Conservation (phyloP, 1,140 invertebrate genomes). For the Heliconius congener region DNA sequence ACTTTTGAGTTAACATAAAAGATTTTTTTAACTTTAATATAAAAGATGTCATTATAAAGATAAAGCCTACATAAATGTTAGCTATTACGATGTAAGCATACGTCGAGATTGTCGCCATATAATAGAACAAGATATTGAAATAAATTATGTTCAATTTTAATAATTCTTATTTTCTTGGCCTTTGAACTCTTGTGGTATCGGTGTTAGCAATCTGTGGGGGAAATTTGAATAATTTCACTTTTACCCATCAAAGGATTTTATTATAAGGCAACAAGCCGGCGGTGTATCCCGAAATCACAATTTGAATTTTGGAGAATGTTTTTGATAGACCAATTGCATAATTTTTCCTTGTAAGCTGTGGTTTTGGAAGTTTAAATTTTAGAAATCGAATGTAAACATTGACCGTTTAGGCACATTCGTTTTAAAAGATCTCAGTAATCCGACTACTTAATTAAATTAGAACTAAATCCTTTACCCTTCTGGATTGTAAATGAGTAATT, state of each 20-base stretch:
- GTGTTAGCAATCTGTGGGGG: slow-evolving; percentile 53
- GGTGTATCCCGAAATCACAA: slow-evolving; percentile 49
- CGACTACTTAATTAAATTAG: slow-evolving; percentile 11
- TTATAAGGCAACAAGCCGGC: slow-evolving; percentile 51
- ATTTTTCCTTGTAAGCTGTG: slow-evolving; percentile 31
- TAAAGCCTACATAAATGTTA: slow-evolving; percentile 18
- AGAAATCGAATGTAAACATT: slow-evolving; percentile 23
- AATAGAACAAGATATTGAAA: slow-evolving; percentile 52
- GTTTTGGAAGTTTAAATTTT: slow-evolving; percentile 21
- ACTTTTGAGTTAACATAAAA: neutral
- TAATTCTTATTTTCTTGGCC: slow-evolving; percentile 54
- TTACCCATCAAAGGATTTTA: slow-evolving; percentile 62
- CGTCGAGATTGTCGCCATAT: slow-evolving; percentile 34
- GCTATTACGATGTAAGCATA: slow-evolving; percentile 20
- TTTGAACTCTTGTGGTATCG: slow-evolving; percentile 53
- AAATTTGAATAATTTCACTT: slow-evolving; percentile 62
- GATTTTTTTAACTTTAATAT: neutral
- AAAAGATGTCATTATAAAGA: slow-evolving; percentile 20
- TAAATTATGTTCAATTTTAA: slow-evolving; percentile 55
- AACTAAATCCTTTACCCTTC: slow-evolving; percentile 12
- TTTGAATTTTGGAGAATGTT: slow-evolving; percentile 49
- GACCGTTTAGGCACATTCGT: slow-evolving; percentile 1
- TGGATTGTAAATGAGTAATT: slow-evolving; percentile 14
- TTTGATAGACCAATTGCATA: slow-evolving; percentile 45
- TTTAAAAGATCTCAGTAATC: slow-evolving; percentile 13